Conservation (phyloP, 2,888 invertebrate species). For the Unio pictorum region DNA sequence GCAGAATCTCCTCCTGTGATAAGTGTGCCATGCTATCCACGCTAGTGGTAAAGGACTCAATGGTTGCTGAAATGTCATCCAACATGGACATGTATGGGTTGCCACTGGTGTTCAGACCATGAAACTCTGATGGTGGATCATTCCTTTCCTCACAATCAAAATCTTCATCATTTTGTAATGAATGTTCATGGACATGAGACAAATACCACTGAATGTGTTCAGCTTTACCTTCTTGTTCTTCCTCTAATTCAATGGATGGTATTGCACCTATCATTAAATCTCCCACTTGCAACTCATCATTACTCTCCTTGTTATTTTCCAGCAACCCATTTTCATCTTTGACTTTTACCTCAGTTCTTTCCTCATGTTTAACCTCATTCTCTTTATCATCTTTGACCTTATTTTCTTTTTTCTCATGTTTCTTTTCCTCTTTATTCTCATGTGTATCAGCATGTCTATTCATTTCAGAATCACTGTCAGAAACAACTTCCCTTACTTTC, state of each 20-base stretch:
- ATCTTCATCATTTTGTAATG: constrained; percentile 23
- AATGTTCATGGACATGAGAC: constrained; percentile 55
- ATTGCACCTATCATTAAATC: constrained; percentile 1
- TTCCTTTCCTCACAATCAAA: constrained; percentile 18
- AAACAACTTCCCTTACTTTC: not conserved
- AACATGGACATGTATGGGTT: constrained; percentile 16
- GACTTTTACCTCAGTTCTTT: constrained; percentile 1
- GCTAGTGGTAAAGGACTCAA: constrained; percentile 39
- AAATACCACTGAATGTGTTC: constrained; percentile 66
- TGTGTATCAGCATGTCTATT: too few relatives aligned
- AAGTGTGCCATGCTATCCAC: constrained; percentile 39
- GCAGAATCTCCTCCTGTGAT: constrained; percentile 50
- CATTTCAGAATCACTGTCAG: not conserved
- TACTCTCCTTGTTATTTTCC: constrained; percentile 2
- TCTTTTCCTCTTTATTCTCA: not conserved
- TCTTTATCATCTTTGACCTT: not conserved
- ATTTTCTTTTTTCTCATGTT: not conserved
- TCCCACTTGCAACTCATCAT: constrained; percentile 13
- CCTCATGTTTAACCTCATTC: not conserved
- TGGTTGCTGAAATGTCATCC: constrained; percentile 28
- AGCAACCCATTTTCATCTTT: too few relatives aligned
- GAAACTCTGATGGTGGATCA: constrained; percentile 5
- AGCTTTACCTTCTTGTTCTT: constrained; percentile 61
- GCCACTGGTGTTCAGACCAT: not conserved
- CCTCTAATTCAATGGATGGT: constrained; percentile 6